Conservation (phyloP, 2,888 invertebrate species). For the Labia minor region DNA sequence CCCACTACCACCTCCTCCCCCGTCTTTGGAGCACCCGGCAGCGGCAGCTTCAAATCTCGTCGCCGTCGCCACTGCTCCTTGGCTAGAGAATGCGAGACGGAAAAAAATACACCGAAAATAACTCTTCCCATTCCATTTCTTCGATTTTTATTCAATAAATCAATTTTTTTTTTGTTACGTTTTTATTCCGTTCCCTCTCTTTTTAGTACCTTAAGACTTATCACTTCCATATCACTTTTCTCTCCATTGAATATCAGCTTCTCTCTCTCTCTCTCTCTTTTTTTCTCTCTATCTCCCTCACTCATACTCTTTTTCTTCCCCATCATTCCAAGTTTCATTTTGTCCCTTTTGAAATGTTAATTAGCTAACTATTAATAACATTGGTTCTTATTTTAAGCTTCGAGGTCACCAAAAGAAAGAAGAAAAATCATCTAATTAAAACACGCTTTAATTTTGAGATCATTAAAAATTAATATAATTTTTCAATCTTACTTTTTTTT, state of each 20-base stretch:
- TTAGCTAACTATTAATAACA: not conserved
- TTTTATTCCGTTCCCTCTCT: no score
- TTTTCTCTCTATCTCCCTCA: no score
- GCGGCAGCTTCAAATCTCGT: not conserved
- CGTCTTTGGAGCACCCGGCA: not conserved
- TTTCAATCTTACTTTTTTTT: not conserved
- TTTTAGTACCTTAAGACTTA: not conserved
- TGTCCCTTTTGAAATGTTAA: not conserved
- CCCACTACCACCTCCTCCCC: not conserved
- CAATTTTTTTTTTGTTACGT: not conserved
- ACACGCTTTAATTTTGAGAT: not conserved
- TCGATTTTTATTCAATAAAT: slow-evolving; percentile 13
- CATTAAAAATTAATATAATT: slow-evolving; percentile 13
- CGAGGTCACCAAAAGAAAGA: not conserved
- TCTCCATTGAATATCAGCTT: slow-evolving; percentile 8
- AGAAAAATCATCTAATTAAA: not conserved
- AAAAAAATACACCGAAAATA: not conserved
- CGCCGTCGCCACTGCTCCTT: not conserved
- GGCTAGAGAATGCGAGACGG: slow-evolving; percentile 4
- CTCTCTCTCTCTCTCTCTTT: no score
- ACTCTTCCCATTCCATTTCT: not conserved
- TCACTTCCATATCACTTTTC: not conserved
- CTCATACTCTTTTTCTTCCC: no score
- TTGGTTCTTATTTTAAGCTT: not conserved
- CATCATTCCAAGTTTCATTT: not conserved